Base-by-base conservation (phyloP, 2,797 vertebrate genomes). In the Danio jaintianensis region DNA sequence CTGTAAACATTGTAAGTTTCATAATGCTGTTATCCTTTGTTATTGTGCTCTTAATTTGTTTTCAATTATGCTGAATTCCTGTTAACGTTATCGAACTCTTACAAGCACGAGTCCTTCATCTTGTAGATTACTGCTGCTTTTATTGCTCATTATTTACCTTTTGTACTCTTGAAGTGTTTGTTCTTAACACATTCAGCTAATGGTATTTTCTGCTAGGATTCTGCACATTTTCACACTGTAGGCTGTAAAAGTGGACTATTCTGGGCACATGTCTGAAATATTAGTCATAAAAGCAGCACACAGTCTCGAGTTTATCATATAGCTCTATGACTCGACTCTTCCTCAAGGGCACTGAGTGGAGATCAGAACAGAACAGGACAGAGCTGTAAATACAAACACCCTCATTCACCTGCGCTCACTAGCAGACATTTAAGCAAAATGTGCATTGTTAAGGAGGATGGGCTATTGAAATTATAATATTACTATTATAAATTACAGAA, bases 231-330 rank as follows among this genome's bases (percentile, higher is more conserved):
- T 15, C 71, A 47, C 15, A 74, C 4, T 47, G 43, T 4, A 62
- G 12, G 15, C 10, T 61, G 15, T 38, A 47, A 59, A 73, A 45
- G 18, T 38, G 0, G 4, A 22, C 43, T 61, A 61, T 47, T 47
- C 43, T 12, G 67, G 29, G 29, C 22, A 63, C 15, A 77, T 74
- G 7, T 73, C 47, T 81, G 79, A 67, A n/a, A 63, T 42, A 71
- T 81, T 61, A 72, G 52, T 82, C 52, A 75, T 68, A 58, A 75
- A 70, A 75, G 74, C 50, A 79, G 71, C 12, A 43, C 55, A 70
- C 68, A 66, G 29, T 61, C 11, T 36, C 43, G 43, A 50, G 55
- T 79, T 82, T 50, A 80, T 78, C 59, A 76, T 72, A 45, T 58
- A 69, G 48, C 73, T 48, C 40, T 79, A 47, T 71, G 71, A 72